These are phyloP conservation scores for Mastomys coucha DNA, from an alignment of 2,113 vertebrate genomes.

Conservation along the genomic window DNA sequence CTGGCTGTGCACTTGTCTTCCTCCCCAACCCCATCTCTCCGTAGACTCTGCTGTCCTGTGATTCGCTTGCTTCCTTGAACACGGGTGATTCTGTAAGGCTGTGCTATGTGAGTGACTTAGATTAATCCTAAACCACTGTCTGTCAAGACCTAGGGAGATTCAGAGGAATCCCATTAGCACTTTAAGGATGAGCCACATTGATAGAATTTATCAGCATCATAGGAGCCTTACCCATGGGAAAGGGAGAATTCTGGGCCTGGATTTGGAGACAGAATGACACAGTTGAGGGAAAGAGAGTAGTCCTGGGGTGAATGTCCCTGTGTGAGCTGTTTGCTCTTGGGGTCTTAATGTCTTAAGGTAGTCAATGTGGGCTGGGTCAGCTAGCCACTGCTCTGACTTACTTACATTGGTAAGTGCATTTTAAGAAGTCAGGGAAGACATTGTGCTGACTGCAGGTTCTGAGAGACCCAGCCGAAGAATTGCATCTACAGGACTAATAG, in stretches of 20 bases:
- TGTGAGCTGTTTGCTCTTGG: slow-evolving; percentile 98
- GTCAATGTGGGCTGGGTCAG: slow-evolving; percentile 93
- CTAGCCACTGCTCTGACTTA: slow-evolving; percentile 95
- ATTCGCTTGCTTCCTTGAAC: slow-evolving; percentile 96
- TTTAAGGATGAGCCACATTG: slow-evolving; percentile 95
- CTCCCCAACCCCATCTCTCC: slow-evolving; percentile 83
- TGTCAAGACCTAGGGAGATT: slow-evolving; percentile 88
- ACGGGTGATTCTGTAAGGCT: slow-evolving; percentile 95
- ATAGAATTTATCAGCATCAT: slow-evolving; percentile 97
- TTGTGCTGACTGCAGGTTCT: slow-evolving; percentile 91
- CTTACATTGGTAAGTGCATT: slow-evolving; percentile 94
- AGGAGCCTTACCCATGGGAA: slow-evolving; percentile 98
- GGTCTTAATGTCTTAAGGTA: slow-evolving; percentile 95
- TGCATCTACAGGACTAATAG: slow-evolving; percentile 97
- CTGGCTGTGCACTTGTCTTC: slow-evolving; percentile 98
- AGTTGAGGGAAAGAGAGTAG: slow-evolving; percentile 93
- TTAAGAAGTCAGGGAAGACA: slow-evolving; percentile 96
- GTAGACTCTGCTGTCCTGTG: slow-evolving; percentile 94
- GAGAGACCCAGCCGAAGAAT: slow-evolving; percentile 93
- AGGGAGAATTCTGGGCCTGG: slow-evolving; percentile 97
- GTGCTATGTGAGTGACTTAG: slow-evolving; percentile 95
- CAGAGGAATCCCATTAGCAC: slow-evolving; percentile 92
- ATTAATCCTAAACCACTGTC: slow-evolving; percentile 89
- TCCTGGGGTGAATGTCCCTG: slow-evolving; percentile 95
- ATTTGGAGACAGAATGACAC: slow-evolving; percentile 94